Evolutionary conservation across 1,140 invertebrate genomes (phyloP), one percentile per base, ranked within the genome.

Genomic region (Limonius californicus): DNA sequence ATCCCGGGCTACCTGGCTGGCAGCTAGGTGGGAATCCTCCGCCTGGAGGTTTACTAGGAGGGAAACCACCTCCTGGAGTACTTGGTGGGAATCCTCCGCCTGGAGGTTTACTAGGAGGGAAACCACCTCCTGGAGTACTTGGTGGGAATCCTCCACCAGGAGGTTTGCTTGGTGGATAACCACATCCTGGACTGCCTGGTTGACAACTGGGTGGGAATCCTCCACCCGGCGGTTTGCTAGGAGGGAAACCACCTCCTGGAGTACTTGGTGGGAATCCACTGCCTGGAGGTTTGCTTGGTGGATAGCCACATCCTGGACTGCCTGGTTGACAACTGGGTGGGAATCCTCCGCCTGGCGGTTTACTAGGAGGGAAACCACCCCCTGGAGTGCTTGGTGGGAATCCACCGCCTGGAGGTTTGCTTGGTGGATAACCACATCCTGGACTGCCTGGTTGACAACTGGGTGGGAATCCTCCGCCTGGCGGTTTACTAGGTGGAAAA

Each of bases 361-460:
- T 45, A 14, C 8, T 35, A n/a, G 32, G 32, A 8, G 32, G 32
- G n/a, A 35, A 20, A 59, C 43, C 23, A 16, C 68, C 68, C 4
- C 61, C 35, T 6, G 64, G 64, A 15, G 21, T 45, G 12, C 62
- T 39, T 39, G 58, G 19, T 6, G 21, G 79, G 77, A 4, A 76
- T 69, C 50, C 60, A 60, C 70, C 78, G 78, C 0, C 69, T 61
- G 57, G 73, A 71, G 43, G 70, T 74, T n/a, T n/a, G n/a, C n/a
- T n/a, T n/a, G n/a, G n/a, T n/a, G 6, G 66, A 66, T 6, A 63
- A 65, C n/a, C n/a, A n/a, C n/a, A n/a, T n/a, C n/a, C n/a, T n/a
- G n/a, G n/a, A n/a, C n/a, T n/a, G n/a, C n/a, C n/a, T n/a, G n/a
- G n/a, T n/a, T n/a, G n/a, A n/a, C n/a, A n/a, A n/a, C n/a, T n/a